Conservation (phyloP, 2,888 invertebrate genomes). For the Syrphus vitripennis region DNA sequence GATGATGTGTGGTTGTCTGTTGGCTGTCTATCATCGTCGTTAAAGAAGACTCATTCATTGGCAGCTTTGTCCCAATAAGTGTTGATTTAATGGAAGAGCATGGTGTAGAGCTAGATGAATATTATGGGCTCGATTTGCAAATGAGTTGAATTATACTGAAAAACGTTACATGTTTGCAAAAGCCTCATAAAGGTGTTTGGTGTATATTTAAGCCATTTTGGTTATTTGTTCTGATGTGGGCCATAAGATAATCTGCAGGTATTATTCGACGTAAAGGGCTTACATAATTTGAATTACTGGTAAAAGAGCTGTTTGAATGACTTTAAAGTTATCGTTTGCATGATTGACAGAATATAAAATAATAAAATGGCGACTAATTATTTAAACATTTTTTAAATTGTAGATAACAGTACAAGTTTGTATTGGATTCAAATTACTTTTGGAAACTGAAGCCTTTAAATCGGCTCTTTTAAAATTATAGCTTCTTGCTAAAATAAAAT, state of each 20-base stretch:
- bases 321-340: no score
- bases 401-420: no score
- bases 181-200: background rate
- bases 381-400: no score
- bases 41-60: slow-evolving; percentile 39
- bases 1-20: slow-evolving; percentile 62
- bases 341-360: no score
- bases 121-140: slow-evolving; percentile 29
- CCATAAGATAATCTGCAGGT: background rate
- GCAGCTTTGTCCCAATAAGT: slow-evolving; percentile 21
- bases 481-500: no score
- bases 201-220: background rate
- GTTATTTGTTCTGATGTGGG: background rate
- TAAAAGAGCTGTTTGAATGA: no score
- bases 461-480: no score
- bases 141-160: slow-evolving; percentile 10
- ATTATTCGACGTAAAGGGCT: background rate
- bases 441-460: no score
- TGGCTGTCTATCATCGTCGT: slow-evolving; percentile 37
- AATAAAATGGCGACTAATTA: no score
- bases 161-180: background rate
- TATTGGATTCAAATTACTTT: no score
- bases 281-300: no score
- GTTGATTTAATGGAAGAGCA: background rate
- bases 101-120: background rate